Evolutionary conservation across 2,113 vertebrate genomes (phyloP), one percentile per base, ranked within the genome.

Genomic region (Oryzias curvinotus): DNA sequence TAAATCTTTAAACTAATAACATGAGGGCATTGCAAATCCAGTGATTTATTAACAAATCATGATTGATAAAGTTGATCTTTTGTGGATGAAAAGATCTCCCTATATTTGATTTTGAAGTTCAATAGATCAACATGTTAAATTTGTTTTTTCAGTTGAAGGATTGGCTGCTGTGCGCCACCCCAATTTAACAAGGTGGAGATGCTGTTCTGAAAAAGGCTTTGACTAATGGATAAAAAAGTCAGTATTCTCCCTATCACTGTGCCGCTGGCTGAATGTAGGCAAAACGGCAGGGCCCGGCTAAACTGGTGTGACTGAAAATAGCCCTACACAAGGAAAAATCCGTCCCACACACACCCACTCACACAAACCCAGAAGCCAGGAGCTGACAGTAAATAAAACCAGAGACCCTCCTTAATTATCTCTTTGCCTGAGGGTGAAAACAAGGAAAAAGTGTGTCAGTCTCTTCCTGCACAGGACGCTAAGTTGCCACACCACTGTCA

Each of bases 341-440:
- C 63, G 62, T 44, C 57, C 60, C 12, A 4, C 44, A 66, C 18
- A 65, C 54, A 60, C 59, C 58, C 54, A 51, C 26, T 62, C 47
- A 54, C 53, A 73, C 54, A 67, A 52, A 79, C 71, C 55, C 79
- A 77, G 71, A 47, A 80, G 80, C 78, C 78, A 72, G 61, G 61
- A 78, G 80, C 83, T 88, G 86, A 86, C 87, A 89, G 89, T 88
- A 90, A 90, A 89, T 90, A 90, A 82, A 87, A 84, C 77, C 71
- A 88, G 69, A 69, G 77, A 79, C 77, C 71, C 63, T 82, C 74
- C 86, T 84, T 90, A 88, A 90, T 89, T 90, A 90, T 83, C 81
- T 83, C 74, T 65, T 44, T 62, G 83, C 89, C 86, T 61, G 47
- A 62, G 83, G 89, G 78, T 67, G 72, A 73, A 81, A 87, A 66